Percentiles rank a stretch among this genome's conserved stretches.
phyloP scores from a whole-genome alignment of 1,140 invertebrate species.

The Potamilus streckersoni region DNA sequence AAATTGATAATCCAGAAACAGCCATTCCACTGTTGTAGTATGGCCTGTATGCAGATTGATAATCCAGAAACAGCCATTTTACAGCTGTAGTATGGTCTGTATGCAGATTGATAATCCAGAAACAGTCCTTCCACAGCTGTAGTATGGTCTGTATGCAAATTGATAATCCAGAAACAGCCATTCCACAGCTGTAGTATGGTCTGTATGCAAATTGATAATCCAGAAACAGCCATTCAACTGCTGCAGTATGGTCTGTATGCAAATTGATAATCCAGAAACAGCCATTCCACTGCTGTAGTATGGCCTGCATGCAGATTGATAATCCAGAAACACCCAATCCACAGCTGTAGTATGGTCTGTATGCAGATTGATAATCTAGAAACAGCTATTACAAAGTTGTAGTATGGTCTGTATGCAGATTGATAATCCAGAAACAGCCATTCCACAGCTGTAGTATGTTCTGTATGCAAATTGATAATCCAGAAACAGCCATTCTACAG shows the following conservation, averaged over 20 bases:
- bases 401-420: conserved; percentile 20
- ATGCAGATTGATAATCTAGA: conserved; percentile 22
- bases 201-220: conserved; percentile 24
- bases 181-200: background rate
- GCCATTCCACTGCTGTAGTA: background rate
- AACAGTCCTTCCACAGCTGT: background rate
- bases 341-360: conserved; percentile 18
- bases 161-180: conserved; percentile 18
- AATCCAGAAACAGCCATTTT: conserved; percentile 21
- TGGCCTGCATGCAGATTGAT: conserved; percentile 22
- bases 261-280: conserved; percentile 22
- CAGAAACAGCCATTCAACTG: background rate
- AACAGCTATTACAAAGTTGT: conserved; percentile 21
- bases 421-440: conserved; percentile 23
- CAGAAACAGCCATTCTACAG: conserved; percentile 18
- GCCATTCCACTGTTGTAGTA: conserved; percentile 17
- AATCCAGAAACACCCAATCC: conserved; percentile 21
- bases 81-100: conserved; percentile 18
- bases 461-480: conserved; percentile 25
- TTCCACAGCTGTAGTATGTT: conserved; percentile 16
- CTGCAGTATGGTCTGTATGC: conserved; percentile 12
- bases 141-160: conserved; percentile 17
- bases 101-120: conserved; percentile 20
- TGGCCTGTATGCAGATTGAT: conserved; percentile 23
- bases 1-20: conserved; percentile 23